Base-by-base conservation (phyloP, 2,113 vertebrate genomes). In the Pterocles burchelli region DNA sequence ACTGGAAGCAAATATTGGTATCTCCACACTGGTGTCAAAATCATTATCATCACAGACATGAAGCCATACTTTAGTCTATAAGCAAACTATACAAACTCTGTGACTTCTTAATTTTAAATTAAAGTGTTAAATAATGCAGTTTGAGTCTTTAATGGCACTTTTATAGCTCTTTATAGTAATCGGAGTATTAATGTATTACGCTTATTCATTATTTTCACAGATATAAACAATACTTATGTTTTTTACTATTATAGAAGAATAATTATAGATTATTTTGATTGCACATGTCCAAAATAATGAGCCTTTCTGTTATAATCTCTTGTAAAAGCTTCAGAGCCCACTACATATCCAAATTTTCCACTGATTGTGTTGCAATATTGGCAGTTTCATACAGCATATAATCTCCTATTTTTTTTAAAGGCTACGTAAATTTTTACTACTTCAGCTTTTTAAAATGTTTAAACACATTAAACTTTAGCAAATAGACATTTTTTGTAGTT, bases 91-190 rank as follows among this genome's bases (percentile, higher is more conserved):
- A 89, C 38, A 75, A 85, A 84, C 29, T 73, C 21, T 26, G 16
- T 54, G 51, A 58, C 16, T 79, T 85, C 68, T 52, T 4, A 67
- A 78, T 82, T 88, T 95, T 46, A 76, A 85, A 89, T 79, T 15
- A 7, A 51, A 85, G 13, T 73, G 49, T 62, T 88, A 76, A 78
- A 57, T 89, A 92, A 89, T 62, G 62, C 46, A 43, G 20, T 76
- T 65, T 89, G 67, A 96, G 10, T 91, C 45, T 31, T 36, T 85
- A 59, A 33, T 91, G 33, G 93, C 82, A 96, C 89, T 93, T 72
- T 57, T 73, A 88, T 31, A 91, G 74, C 74, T 95, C 28, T 59
- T 87, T 72, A 31, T 67, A 70, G 17, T 71, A 87, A 88, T n/a
- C 9, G 7, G 77, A 88, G 2, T 94, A 70, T 88, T 73, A 62